Evolutionary conservation across 2,888 invertebrate species (phyloP), one percentile per base, ranked within the genome.

Genomic region (Idaea dimidiata): DNA sequence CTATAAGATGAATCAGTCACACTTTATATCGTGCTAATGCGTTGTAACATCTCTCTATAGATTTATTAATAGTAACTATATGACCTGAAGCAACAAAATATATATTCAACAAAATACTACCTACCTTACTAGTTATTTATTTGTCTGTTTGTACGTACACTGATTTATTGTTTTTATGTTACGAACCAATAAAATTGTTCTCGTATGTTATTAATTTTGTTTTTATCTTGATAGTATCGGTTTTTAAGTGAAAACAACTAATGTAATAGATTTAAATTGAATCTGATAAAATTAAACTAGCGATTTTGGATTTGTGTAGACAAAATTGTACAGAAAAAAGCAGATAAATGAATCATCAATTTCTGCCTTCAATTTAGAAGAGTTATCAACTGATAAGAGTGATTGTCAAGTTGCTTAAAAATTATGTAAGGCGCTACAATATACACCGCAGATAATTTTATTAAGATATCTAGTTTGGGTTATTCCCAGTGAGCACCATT

Each of bases 61-160:
- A 43, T 10, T 14, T 43, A 43, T 43, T 43, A 14, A 5, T 14
- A 14, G 3, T 43, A 4, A 14, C 14, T 43, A 14, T 43, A 43
- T 7, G 43, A 43, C 56, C 60, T 32, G 17, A 24, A 17, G 57
- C 18, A 32, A 63, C 63, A 61, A 59, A 57, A 58, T 14, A 43
- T 43, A 43, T 43, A 14, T 43, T 43, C 3, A 10, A 43, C 43
- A 43, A 43, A 43, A 43, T 43, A 43, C 43, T 43, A 43, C 8
- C 43, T 14, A 43, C 8, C 43, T 14, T 10, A 24, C 24, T 5
- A 24, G 43, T 43, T 43, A 43, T 43, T 43, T 43, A 43, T 43
- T 43, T 43, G 24, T 24, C 24, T 43, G 43, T 43, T 10, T 43
- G 43, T 43, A 14, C 43, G 0, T 43, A 43, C 43, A 43, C 43